A percentile compares a stretch with the other conserved stretches of the same genome.
Conservation (phyloP, 2,113 vertebrate species). For the Bothrops jararaca region DNA sequence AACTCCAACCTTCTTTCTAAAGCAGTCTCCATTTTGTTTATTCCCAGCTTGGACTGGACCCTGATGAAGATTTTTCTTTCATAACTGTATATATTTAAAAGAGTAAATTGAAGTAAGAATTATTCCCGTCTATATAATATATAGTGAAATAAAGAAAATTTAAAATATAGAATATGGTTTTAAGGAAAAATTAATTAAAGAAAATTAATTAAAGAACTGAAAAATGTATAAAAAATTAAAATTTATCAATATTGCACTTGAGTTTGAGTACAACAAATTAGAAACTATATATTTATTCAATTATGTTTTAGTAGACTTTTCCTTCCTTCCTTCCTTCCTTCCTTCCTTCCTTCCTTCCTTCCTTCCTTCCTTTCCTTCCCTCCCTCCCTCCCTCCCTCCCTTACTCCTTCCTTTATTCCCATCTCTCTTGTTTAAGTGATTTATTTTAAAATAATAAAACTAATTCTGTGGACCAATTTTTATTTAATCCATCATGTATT, state of each 20-base stretch:
- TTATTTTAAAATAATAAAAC: not conserved
- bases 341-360: not conserved
- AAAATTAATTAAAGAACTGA: not conserved
- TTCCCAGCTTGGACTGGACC: too few species aligned
- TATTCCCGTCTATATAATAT: not conserved
- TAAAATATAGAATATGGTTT: not conserved
- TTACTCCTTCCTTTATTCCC: not conserved
- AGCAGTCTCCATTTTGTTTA: too few species aligned
- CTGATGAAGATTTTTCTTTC: too few species aligned
- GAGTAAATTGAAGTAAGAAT: not conserved
- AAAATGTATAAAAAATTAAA: not conserved
- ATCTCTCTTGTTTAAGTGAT: not conserved
- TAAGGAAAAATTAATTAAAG: not conserved
- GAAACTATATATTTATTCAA: too few species aligned
- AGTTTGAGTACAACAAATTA: not conserved
- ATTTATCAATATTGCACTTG: not conserved
- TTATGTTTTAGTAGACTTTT: too few species aligned
- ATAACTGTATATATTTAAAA: not conserved
- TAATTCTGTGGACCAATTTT: not conserved
- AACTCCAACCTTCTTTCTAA: too few species aligned
- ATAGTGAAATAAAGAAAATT: not conserved
- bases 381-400: not conserved
- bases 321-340: too few species aligned
- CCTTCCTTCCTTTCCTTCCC: too few species aligned
- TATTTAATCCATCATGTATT: not conserved